Conservation (phyloP, 2,113 vertebrate species). For the Lucifuga dentata region DNA sequence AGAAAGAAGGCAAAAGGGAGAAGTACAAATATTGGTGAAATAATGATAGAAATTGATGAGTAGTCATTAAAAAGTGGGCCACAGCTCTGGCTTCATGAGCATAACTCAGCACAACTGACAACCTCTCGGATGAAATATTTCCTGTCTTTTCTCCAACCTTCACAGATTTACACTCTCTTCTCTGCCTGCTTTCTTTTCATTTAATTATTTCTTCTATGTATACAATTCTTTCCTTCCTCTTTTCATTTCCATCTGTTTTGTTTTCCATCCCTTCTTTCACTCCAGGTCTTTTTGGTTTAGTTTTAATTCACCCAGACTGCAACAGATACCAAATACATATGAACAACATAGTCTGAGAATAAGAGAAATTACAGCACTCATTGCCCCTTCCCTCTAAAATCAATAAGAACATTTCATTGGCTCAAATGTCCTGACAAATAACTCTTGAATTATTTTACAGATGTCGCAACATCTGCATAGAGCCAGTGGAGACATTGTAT, state of each 20-base stretch:
- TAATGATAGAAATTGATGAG: constrained; percentile 3
- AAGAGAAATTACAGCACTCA: background rate
- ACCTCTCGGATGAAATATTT: constrained; percentile 14
- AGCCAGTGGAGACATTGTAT: constrained; percentile 32
- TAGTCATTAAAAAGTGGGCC: constrained; percentile 34
- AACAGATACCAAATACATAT: constrained; percentile 9
- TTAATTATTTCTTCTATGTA: constrained; percentile 22
- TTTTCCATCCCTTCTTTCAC: constrained; percentile 18
- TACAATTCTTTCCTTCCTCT: constrained; percentile 25
- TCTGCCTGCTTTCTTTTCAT: constrained; percentile 5
- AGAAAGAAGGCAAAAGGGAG: background rate
- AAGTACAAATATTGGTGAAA: background rate
- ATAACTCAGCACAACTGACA: background rate
- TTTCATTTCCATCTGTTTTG: background rate
- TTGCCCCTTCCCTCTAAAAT: constrained; percentile 6
- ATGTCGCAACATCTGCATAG: constrained; percentile 16
- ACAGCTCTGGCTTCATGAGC: constrained; percentile 13
- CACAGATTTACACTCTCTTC: constrained; percentile 9
- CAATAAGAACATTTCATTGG: constrained; percentile 12
- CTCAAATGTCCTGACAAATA: constrained; percentile 3
- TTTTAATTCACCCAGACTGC: constrained; percentile 44
- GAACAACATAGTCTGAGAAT: background rate
- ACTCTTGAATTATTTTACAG: constrained; percentile 9
- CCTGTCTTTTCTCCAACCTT: constrained; percentile 5
- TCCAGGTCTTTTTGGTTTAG: constrained; percentile 3